Percentiles rank a stretch among this genome's conserved stretches.
Conservation (phyloP, 2,888 invertebrate species). For the Meliscaeva auricollis region DNA sequence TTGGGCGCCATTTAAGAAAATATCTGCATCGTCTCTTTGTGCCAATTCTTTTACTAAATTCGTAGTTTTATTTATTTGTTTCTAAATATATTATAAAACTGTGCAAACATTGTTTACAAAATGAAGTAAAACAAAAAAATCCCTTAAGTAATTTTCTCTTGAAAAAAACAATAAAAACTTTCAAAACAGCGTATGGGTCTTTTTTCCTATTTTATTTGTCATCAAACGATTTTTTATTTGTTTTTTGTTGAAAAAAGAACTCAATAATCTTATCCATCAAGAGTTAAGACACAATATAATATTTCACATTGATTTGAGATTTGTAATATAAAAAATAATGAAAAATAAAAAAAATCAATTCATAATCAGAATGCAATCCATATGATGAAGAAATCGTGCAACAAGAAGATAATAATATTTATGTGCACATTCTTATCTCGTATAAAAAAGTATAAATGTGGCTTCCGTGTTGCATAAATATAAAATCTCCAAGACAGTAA, state of each 20-base stretch:
- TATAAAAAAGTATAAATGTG: conserved; percentile 1
- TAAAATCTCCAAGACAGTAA: conserved; percentile 3
- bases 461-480: conserved; percentile 45
- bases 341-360: conserved; percentile 1
- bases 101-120: neutral
- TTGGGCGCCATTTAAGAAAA: neutral
- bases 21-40: neutral
- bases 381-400: conserved; percentile 29
- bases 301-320: conserved; percentile 34
- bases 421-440: conserved; percentile 36
- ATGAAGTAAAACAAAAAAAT: neutral
- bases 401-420: conserved; percentile 24
- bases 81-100: no score
- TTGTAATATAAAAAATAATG: neutral
- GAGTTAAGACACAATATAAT: neutral
- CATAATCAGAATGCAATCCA: conserved; percentile 39
- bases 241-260: neutral
- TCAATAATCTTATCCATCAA: conserved; percentile 22
- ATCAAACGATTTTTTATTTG: no score
- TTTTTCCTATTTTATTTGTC: neutral
- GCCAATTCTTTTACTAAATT: no score
- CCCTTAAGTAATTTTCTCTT: no score
- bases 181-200: neutral
- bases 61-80: no score
- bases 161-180: no score